These are phyloP conservation scores for Lamprotornis superbus DNA, from an alignment of 2,113 vertebrate species.

Conservation along the genomic window DNA sequence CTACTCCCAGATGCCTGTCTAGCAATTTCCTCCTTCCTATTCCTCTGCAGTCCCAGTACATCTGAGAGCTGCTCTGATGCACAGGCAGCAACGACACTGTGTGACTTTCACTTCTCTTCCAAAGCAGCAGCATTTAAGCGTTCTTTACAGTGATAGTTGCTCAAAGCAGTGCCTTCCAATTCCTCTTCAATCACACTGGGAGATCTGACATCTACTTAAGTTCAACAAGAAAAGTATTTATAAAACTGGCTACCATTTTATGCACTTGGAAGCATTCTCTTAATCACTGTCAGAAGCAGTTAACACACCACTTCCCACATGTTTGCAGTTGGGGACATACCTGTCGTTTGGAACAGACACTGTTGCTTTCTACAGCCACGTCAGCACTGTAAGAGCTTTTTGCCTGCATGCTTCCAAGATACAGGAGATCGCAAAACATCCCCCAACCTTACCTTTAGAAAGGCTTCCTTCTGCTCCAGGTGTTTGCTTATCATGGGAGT, in stretches of 20 bases:
- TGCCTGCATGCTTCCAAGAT: not conserved
- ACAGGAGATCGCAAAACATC: no score
- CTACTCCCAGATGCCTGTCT: not conserved
- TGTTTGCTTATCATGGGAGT: slow-evolving; percentile 99
- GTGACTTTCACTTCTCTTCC: not conserved
- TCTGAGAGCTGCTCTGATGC: not conserved
- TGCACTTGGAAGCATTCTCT: not conserved
- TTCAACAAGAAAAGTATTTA: slow-evolving; percentile 25
- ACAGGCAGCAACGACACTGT: not conserved
- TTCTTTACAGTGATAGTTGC: not conserved
- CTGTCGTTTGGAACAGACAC: not conserved
- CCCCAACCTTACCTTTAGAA: slow-evolving; percentile 84
- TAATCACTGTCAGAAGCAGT: not conserved
- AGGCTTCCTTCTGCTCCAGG: slow-evolving; percentile 96
- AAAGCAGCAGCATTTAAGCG: not conserved
- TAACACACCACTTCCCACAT: not conserved
- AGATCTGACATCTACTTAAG: not conserved
- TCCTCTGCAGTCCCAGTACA: not conserved
- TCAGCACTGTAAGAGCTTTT: not conserved
- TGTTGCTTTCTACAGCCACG: not conserved
- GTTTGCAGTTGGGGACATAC: not conserved
- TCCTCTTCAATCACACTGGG: not conserved
- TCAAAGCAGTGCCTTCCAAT: slow-evolving; percentile 1
- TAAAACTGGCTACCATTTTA: not conserved
- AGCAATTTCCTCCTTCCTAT: not conserved